phyloP scores from a whole-genome alignment of 1,140 invertebrate genomes.

The Odontomachus brunneus region DNA sequence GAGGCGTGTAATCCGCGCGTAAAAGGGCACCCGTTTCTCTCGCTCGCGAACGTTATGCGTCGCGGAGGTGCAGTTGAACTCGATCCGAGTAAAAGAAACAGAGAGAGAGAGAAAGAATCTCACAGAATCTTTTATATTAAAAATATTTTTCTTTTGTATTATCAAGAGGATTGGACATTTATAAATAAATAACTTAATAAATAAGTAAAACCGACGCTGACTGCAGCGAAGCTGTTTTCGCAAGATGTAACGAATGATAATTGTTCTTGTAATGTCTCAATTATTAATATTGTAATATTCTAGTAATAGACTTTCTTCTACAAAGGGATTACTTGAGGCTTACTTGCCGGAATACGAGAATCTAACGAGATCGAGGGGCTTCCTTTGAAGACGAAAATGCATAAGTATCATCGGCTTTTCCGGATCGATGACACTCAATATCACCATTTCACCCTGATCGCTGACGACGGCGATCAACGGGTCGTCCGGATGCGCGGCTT shows the following conservation, averaged over 20 bases:
- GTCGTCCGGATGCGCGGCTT: slow-evolving; percentile 76
- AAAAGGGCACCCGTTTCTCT: not conserved
- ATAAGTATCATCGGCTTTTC: slow-evolving; percentile 69
- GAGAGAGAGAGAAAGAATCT: not conserved
- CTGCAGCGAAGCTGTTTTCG: not conserved
- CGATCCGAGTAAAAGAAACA: not conserved
- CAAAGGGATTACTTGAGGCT: slow-evolving; percentile 20
- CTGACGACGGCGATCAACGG: slow-evolving; percentile 76
- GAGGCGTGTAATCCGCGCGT: slow-evolving; percentile 13
- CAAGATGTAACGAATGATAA: not conserved
- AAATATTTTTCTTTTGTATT: not conserved
- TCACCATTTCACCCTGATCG: slow-evolving; percentile 73
- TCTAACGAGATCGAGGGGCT: slow-evolving; percentile 77
- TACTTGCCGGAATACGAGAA: slow-evolving; percentile 80
- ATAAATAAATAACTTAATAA: no score
- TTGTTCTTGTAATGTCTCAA: not conserved
- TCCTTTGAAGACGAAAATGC: slow-evolving; percentile 69
- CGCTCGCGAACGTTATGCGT: not conserved
- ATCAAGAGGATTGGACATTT: not conserved
- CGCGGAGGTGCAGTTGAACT: not conserved
- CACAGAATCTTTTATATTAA: not conserved
- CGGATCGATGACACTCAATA: slow-evolving; percentile 70
- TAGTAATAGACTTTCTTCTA: not conserved
- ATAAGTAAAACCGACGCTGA: slow-evolving; percentile 4
- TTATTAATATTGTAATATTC: not conserved